Evolutionary conservation across 1,140 invertebrate genomes (phyloP).

Genomic region (Drosophila teissieri): DNA sequence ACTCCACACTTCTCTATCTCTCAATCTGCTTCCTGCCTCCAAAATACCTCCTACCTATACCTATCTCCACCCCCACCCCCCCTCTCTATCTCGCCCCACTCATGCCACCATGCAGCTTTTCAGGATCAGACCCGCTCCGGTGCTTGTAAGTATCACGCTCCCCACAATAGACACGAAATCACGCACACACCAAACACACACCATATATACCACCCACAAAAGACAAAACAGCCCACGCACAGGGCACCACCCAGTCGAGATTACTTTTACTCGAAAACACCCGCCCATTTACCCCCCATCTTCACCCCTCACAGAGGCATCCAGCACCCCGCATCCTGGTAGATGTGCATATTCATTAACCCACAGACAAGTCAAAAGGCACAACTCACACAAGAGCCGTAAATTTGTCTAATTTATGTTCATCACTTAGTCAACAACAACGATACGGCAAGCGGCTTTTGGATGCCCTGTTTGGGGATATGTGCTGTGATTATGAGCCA

Average conservation of each 20-base stretch:
- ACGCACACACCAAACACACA: slow-evolving; percentile 4
- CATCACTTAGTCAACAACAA: slow-evolving; percentile 25
- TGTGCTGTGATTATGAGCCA: slow-evolving; percentile 11
- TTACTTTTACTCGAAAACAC: slow-evolving; percentile 24
- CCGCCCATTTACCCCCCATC: background rate
- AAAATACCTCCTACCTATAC: slow-evolving; percentile 7
- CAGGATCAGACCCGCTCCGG: slow-evolving; percentile 98
- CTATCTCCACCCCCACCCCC: slow-evolving; percentile 7
- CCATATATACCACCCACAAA: background rate
- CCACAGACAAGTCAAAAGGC: slow-evolving; percentile 41
- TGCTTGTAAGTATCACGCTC: slow-evolving; percentile 94
- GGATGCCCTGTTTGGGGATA: background rate
- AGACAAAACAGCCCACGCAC: background rate
- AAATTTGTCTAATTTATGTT: slow-evolving; percentile 60
- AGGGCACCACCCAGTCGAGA: slow-evolving; percentile 4
- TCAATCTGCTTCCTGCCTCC: slow-evolving; percentile 36
- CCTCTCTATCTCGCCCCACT: slow-evolving; percentile 10
- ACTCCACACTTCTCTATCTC: slow-evolving; percentile 52
- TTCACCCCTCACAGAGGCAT: slow-evolving; percentile 1
- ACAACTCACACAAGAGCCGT: slow-evolving; percentile 36
- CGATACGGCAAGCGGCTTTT: slow-evolving; percentile 12
- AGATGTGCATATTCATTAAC: slow-evolving; percentile 49
- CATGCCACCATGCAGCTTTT: slow-evolving; percentile 90
- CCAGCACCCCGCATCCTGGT: background rate
- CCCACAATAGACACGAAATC: slow-evolving; percentile 33